A percentile compares a stretch with the other conserved stretches of the same genome.
phyloP scores from a whole-genome alignment of 1,140 invertebrate genomes.

The Tetragonula clypearis region DNA sequence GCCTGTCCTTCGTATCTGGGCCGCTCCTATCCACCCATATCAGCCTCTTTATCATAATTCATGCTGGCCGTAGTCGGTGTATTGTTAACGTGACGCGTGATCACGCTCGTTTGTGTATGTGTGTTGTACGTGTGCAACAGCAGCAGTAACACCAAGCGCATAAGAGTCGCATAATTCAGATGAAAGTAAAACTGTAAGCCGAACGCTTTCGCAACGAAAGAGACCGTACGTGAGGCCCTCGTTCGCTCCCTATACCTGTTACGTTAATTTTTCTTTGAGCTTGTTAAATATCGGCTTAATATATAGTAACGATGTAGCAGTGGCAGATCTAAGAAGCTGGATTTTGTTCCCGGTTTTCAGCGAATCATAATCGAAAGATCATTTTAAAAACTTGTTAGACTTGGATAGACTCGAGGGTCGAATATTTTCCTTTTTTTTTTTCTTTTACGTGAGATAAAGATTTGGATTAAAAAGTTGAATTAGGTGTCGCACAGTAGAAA shows the following conservation, averaged over 20 bases:
- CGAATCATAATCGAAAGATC: neutral
- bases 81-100: slow-evolving; percentile 55
- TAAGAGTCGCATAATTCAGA: slow-evolving; percentile 64
- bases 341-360: slow-evolving; percentile 19
- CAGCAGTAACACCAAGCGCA: slow-evolving; percentile 7
- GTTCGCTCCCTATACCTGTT: neutral
- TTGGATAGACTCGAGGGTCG: neutral
- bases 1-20: slow-evolving; percentile 72
- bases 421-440: neutral
- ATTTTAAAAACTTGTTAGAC: neutral
- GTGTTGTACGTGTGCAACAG: neutral
- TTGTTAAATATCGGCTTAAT: neutral
- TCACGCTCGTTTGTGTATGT: neutral
- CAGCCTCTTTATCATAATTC: slow-evolving; percentile 73
- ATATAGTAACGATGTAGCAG: too few species aligned
- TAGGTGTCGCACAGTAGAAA: neutral
- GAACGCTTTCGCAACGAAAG: slow-evolving; percentile 44
- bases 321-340: neutral
- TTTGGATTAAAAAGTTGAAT: too few species aligned
- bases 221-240: slow-evolving; percentile 35
- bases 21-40: slow-evolving; percentile 68
- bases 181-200: slow-evolving; percentile 60
- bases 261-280: slow-evolving; percentile 28
- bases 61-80: slow-evolving; percentile 57
- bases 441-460: neutral